Evolutionary conservation across 1,140 invertebrate genomes (phyloP).

Genomic region (Drosophila kanapiae): DNA sequence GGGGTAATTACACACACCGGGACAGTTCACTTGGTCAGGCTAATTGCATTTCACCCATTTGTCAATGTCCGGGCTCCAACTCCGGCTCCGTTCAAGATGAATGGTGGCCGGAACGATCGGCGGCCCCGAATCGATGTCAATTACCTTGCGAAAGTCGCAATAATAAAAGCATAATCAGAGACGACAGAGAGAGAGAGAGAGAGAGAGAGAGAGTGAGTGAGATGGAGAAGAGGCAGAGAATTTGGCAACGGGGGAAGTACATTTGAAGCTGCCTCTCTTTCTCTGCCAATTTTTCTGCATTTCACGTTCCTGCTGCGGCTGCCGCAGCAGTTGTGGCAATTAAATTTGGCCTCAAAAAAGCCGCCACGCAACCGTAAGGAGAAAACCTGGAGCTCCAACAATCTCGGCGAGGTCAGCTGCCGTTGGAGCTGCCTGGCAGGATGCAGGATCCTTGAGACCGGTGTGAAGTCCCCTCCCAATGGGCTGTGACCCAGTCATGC

Average conservation of each 20-base stretch:
- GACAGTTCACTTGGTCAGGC: constrained; percentile 19
- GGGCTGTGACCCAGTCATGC: not conserved
- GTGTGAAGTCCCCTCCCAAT: not conserved
- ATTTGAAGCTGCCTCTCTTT: constrained; percentile 45
- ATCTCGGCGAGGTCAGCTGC: constrained; percentile 21
- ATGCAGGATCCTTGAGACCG: not conserved
- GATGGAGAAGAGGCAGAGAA: no score
- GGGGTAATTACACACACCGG: constrained; percentile 42
- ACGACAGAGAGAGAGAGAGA: not conserved
- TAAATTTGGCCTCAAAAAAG: constrained; percentile 80
- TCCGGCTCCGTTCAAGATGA: constrained; percentile 1
- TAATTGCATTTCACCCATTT: constrained; percentile 64
- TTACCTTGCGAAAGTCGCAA: constrained; percentile 73
- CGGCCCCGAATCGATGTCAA: constrained; percentile 64
- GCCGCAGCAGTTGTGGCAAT: constrained; percentile 68
- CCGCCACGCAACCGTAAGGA: constrained; percentile 31
- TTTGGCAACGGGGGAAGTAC: constrained; percentile 52
- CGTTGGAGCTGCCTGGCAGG: constrained; percentile 1
- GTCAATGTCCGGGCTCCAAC: constrained; percentile 26
- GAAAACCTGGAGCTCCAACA: constrained; percentile 36
- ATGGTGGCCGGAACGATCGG: constrained; percentile 1
- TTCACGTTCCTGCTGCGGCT: constrained; percentile 47
- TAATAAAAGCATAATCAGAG: constrained; percentile 66
- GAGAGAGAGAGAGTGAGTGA: constrained; percentile 63
- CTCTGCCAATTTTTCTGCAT: constrained; percentile 63